Percentiles rank a stretch among this genome's conserved stretches.
Evolutionary conservation across 2,113 vertebrate species (phyloP).

Genomic region (Cyprinodon tularosa): DNA sequence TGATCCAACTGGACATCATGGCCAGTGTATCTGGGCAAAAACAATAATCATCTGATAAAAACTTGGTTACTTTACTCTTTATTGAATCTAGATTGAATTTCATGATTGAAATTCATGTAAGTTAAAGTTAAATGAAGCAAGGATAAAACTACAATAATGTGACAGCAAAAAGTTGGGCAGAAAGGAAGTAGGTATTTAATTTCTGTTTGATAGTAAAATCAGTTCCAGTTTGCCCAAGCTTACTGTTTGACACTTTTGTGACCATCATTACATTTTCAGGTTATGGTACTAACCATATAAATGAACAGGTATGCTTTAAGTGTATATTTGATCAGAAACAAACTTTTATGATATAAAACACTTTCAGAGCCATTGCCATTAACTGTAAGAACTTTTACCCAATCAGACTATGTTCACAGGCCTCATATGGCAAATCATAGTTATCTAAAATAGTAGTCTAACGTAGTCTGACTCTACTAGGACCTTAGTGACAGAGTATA

Average conservation of each 20-base stretch:
- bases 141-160: neutral
- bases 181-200: conserved; percentile 18
- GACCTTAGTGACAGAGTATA: too few relatives aligned
- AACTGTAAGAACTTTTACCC: too few relatives aligned
- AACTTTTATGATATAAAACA: too few relatives aligned
- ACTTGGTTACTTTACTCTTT: neutral
- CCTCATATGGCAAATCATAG: too few relatives aligned
- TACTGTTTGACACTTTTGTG: conserved; percentile 6
- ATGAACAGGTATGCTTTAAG: neutral
- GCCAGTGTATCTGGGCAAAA: neutral
- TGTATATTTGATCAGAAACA: too few relatives aligned
- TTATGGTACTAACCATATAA: conserved; percentile 15
- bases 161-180: neutral
- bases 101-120: neutral
- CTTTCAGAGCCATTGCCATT: too few relatives aligned
- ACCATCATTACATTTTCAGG: conserved; percentile 26
- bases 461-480: too few relatives aligned
- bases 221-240: neutral
- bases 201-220: neutral
- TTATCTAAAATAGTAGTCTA: too few relatives aligned
- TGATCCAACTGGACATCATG: conserved; percentile 8
- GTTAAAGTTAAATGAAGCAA: neutral
- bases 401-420: too few relatives aligned
- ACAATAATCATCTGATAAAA: neutral
- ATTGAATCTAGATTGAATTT: neutral